Evolutionary conservation across 2,888 invertebrate species (phyloP), one percentile per base, ranked within the genome.

Genomic region (Perdita meconis): DNA sequence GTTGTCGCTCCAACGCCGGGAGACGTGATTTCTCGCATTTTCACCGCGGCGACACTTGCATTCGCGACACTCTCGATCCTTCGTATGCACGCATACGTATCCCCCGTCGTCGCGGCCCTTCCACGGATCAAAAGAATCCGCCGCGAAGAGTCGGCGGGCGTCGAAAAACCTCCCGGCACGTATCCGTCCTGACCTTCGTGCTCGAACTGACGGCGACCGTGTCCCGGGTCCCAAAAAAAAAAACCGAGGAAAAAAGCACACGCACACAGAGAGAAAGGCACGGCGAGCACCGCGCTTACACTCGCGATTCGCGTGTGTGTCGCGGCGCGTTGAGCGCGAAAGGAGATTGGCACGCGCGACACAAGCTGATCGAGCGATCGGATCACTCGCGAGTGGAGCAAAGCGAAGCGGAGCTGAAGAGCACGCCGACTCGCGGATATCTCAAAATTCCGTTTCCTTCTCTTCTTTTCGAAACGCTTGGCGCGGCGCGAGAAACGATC

Each of bases 291-390:
- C 30, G 6, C 30, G 30, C 22, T 8, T 53, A 36, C 42, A 42
- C 53, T 56, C 59, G 34, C 70, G 63, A 73, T 72, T 67, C 73
- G 64, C 67, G 64, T 51, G 79, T 60, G 57, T 30, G 67, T 36
- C 24, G 40, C 38, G 8, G 13, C 36, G 56, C 51, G 71, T 44
- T 65, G 51, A 59, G n/a, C 60, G 34, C 42, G 63, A 50, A 24
- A 22, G 51, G 40, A 78, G 79, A 63, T 65, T 34, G 63, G 71
- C 78, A 71, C 61, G 78, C 79, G 59, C 79, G 68, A 79, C 79
- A 79, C 78, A 79, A 79, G 80, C 79, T 79, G 79, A 79, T 71
- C 57, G 59, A 72, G 72, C 53, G 63, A 72, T 69, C 40, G 50
- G 36, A 30, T 19, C 47, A 19, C 47, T 10, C 22, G 47, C 47